Evolutionary conservation across 2,113 vertebrate species (phyloP).

Genomic region (Pachyramphus minor): DNA sequence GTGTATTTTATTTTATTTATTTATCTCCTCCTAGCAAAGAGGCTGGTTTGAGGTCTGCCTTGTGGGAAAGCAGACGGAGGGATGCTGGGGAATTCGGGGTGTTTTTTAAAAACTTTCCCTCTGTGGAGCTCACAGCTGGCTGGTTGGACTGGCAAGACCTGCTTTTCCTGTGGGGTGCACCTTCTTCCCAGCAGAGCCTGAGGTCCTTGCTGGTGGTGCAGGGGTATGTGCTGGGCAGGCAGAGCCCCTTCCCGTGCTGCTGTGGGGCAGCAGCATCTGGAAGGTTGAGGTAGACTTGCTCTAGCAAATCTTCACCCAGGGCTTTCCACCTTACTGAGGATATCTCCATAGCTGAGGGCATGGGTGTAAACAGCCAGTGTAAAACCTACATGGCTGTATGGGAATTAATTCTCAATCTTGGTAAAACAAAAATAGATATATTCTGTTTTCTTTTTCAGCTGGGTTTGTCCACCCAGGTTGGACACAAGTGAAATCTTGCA

Average conservation of each 20-base stretch:
- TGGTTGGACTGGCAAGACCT: slow-evolving; percentile 23
- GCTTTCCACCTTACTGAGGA: background rate
- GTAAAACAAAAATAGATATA: background rate
- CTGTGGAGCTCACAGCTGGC: accelerated
- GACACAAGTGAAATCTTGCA: background rate
- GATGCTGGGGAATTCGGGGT: background rate
- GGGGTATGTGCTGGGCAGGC: background rate
- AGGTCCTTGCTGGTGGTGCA: background rate
- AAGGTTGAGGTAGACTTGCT: background rate
- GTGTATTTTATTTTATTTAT: slow-evolving; percentile 16
- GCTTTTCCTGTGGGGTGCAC: slow-evolving; percentile 13
- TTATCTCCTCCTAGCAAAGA: background rate
- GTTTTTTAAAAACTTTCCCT: background rate
- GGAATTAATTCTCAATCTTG: background rate
- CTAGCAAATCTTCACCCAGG: background rate
- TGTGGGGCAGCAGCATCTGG: background rate
- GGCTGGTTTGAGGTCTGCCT: background rate
- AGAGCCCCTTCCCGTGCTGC: background rate
- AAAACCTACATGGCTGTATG: background rate
- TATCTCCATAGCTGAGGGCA: background rate
- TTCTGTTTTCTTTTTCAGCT: background rate
- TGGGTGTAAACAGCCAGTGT: background rate
- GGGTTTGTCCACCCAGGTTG: background rate
- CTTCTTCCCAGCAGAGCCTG: background rate
- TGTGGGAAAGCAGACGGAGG: background rate